Evolutionary conservation across 2,113 vertebrate species (phyloP), one percentile per base, ranked within the genome.

Genomic region (Gambusia affinis): DNA sequence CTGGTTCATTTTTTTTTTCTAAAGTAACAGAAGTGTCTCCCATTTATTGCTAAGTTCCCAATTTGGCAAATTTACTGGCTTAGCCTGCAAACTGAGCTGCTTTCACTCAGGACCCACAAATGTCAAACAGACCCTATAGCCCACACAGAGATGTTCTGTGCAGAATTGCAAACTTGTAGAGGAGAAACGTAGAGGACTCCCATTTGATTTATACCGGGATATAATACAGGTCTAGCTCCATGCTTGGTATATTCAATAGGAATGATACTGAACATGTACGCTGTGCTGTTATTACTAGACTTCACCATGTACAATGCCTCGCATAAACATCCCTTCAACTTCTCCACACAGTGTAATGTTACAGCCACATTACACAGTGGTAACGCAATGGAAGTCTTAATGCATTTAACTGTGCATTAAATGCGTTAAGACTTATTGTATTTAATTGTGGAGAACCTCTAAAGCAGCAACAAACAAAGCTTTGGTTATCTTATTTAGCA

Each of bases 1-100:
- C 28, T 71, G 47, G 77, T 83, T 87, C 79, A 65, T 78, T 87
- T 85, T 84, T 74, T 87, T 87, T 83, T 72, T 33, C 79, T 63
- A 39, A n/a, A 51, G 57, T 75, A 83, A 91, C 74, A 81, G 78
- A 85, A 73, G 72, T 72, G 71, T 73, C 42, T 84, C 12, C 2
- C 24, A 70, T 78, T 65, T 51, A 39, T 17, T 63, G 28, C 81
- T 22, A 63, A 72, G 29, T 28, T 75, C 62, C 61, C 60, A 22
- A 12, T 78, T 82, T 72, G 65, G 47, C 67, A 80, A 76, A 83
- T 82, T 79, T 73, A 76, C 60, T 60, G 57, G 22, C 37, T 75
- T 61, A 64, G 61, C 51, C 61, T 79, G 44, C 64, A 63, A 80
- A 70, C 57, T 42, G 27, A 76, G 57, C 73, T 72, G 22, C 54